Evolutionary conservation across 2,797 vertebrate species (phyloP), one percentile per base, ranked within the genome.

Genomic region (Tapirus indicus): DNA sequence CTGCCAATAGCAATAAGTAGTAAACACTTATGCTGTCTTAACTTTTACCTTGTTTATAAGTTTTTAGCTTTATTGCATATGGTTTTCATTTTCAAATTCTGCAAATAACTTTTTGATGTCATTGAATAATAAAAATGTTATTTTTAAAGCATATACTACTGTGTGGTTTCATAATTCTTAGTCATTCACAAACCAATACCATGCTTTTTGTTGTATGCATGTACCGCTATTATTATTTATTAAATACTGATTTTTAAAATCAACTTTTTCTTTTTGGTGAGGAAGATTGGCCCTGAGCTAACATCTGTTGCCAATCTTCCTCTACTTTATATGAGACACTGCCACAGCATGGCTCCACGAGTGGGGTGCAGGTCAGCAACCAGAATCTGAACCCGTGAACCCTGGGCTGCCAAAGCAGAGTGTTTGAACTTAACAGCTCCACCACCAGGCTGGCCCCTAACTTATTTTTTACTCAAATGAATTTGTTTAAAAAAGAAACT

Each of bases 11-110:
- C 7, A 75, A 8, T 49, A 92, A 68, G 60, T 54, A 32, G 14
- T 47, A 64, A 41, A 21, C 16, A 92, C 2, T 7, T 83, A 23
- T 2, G 20, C 23, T 56, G 1, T 66, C 9, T 41, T 66, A 64
- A 83, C 27, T 92, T 88, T 88, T 84, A 72, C 25, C 56, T 71
- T 95, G 47, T 41, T 80, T 77, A 18, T 54, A 69, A 23, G 7
- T 83, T 69, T 75, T 49, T 23, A 74, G 29, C 35, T 47, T 95
- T 44, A 80, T 58, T 75, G 12, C 23, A 69, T 56, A 54, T 52
- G 18, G 5, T 8, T 88, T 64, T 94, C 25, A 84, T 25, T 96
- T 92, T 72, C 58, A 84, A 92, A 88, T 58, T 32, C 20, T 87
- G 2, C 38, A 87, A 56, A 18, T 82, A 90, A 83, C 11, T 56